A percentile compares a stretch with the other conserved stretches of the same genome.
Conservation (phyloP, 2,797 vertebrate genomes). For the Rallus crepitans region DNA sequence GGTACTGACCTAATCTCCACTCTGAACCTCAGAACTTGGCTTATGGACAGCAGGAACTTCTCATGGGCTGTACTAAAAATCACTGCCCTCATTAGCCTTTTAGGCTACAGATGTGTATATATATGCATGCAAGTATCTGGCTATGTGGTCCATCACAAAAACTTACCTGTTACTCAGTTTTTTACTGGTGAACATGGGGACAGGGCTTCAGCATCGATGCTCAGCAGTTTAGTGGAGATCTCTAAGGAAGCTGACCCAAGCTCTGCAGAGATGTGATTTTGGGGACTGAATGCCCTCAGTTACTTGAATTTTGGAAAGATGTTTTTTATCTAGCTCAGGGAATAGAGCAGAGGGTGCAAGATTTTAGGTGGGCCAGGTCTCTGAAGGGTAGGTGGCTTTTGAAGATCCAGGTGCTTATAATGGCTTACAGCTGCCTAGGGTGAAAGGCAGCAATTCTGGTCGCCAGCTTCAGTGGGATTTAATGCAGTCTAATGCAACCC, state of each 20-base stretch:
- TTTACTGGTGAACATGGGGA: background rate
- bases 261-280: background rate
- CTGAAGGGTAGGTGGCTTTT: background rate
- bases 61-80: background rate
- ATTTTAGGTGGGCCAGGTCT: background rate
- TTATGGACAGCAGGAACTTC: background rate
- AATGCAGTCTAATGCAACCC: background rate
- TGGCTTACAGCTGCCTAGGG: background rate
- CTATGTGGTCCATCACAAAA: background rate
- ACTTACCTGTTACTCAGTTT: background rate
- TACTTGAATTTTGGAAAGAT: background rate
- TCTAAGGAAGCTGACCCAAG: background rate
- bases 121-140: background rate
- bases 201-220: background rate
- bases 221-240: background rate
- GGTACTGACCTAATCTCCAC: background rate
- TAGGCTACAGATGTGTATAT: accelerated
- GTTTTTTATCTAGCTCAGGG: background rate
- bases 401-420: background rate
- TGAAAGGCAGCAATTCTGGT: background rate
- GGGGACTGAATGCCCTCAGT: background rate
- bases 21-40: background rate
- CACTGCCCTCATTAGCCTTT: background rate
- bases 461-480: background rate
- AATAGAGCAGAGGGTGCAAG: background rate